Conservation (phyloP, 1,140 invertebrate genomes). For the Scaptomyza hsui region DNA sequence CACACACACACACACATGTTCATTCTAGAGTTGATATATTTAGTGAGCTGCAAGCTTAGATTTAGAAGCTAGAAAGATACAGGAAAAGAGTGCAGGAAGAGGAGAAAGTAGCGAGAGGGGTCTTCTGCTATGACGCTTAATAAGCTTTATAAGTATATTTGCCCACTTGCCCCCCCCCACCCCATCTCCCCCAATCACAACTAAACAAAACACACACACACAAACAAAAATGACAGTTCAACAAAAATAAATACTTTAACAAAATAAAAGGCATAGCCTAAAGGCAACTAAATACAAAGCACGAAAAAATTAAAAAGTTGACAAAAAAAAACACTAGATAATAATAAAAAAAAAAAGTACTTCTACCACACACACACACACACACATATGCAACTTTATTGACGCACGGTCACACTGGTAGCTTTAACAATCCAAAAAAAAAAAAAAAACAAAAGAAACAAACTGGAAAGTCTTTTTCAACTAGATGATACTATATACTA, state of each 20-base stretch:
- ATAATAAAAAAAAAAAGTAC: conserved; percentile 4
- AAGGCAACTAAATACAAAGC: neutral
- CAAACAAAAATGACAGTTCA: conserved; percentile 12
- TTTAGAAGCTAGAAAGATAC: conserved; percentile 5
- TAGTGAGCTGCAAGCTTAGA: conserved; percentile 26
- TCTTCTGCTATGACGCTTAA: conserved; percentile 15
- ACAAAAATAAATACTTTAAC: neutral
- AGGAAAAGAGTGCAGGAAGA: neutral
- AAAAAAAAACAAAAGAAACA: neutral
- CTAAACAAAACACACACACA: neutral
- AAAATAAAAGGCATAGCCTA: conserved; percentile 11
- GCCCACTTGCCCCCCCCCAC: neutral
- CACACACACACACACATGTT: conserved; percentile 10
- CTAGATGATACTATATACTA: neutral
- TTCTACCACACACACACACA: conserved; percentile 4
- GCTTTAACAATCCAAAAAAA: conserved; percentile 20
- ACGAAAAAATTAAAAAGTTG: conserved; percentile 6
- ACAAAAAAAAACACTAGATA: conserved; percentile 5
- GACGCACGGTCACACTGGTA: conserved; percentile 35
- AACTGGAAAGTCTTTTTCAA: conserved; percentile 11
- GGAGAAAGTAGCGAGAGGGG: neutral
- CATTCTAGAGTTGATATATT: conserved; percentile 10
- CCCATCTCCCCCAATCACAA: neutral
- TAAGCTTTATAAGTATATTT: conserved; percentile 16
- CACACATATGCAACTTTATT: conserved; percentile 2